Base-by-base conservation (phyloP, 2,797 vertebrate genomes). In the Tolypeutes matacus region DNA sequence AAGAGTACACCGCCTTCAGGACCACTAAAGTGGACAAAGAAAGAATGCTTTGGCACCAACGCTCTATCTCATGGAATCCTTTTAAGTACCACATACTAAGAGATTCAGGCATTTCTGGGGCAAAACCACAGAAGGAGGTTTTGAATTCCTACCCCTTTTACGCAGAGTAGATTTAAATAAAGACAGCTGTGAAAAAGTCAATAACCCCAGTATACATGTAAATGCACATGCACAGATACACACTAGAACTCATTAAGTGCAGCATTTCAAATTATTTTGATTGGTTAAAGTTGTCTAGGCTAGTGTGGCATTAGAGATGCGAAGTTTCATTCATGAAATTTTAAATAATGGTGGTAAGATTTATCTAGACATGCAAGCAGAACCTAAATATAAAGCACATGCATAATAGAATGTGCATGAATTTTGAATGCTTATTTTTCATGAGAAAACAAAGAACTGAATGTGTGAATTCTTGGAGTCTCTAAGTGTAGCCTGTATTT, bases 291-390 rank as follows among this genome's bases (percentile, higher is more conserved):
- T 92, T 82, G 73, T 84, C 86, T 34, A 75, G 83, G 86, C 70
- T 86, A 86, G 72, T 89, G 80, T 86, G 72, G 70, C 39, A 92
- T 80, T 84, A 94, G 86, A 70, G 81, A 92, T 85, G 90, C 73
- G 96, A 95, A 95, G 75, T 95, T 95, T 94, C 72, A 95, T 97
- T 96, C 94, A 95, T 95, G 83, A 95, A 97, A 95, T 94, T 97
- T 97, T 97, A 97, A 97, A 97, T 97, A 97, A 97, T 95, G 84
- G 92, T 96, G 94, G 76, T 97, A 93, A 96, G 91, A 96, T 96
- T 96, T 96, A 97, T 95, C 86, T 75, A 95, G 92, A 95, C 83
- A 67, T 53, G 73, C 46, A 64, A 95, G 89, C 20, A 1, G 91
- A 96, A 92, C 83, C 69, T 96, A 97, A 96, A 95, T 91, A 95